Evolutionary conservation across 2,113 vertebrate genomes (phyloP).

Genomic region (Neolamprologus sp.): DNA sequence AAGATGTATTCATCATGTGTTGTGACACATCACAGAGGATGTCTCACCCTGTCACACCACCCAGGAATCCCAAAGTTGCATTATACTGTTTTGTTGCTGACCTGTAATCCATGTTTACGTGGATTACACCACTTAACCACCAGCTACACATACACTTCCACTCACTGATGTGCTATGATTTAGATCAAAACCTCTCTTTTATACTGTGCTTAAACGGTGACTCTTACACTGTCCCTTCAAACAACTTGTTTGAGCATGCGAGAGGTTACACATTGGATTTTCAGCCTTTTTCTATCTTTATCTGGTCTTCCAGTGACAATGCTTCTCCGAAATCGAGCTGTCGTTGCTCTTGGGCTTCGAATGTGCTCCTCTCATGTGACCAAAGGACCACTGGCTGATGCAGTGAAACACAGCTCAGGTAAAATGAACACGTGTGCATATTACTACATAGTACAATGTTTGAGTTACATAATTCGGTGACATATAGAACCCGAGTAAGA

Average conservation of each 20-base stretch:
- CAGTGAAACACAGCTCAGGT: slow-evolving; percentile 52
- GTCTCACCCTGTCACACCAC: background rate
- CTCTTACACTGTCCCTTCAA: background rate
- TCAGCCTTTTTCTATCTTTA: background rate
- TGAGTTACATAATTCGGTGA: background rate
- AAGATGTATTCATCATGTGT: background rate
- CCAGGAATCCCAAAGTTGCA: background rate
- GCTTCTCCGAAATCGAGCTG: slow-evolving; percentile 44
- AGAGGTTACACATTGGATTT: background rate
- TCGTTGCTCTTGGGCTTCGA: slow-evolving; percentile 37
- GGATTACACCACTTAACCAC: background rate
- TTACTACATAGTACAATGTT: background rate
- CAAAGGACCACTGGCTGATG: slow-evolving; percentile 1
- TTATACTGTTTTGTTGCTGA: background rate
- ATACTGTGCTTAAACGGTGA: background rate
- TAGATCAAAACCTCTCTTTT: background rate
- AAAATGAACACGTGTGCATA: background rate
- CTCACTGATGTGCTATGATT: background rate
- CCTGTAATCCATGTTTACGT: background rate
- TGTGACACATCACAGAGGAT: background rate
- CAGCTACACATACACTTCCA: background rate
- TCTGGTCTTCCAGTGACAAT: slow-evolving; percentile 22
- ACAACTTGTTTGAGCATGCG: background rate
- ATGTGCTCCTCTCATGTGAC: slow-evolving; percentile 27
- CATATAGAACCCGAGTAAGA: background rate